Conservation (phyloP, 2,113 vertebrate genomes). For the Promerops cafer region DNA sequence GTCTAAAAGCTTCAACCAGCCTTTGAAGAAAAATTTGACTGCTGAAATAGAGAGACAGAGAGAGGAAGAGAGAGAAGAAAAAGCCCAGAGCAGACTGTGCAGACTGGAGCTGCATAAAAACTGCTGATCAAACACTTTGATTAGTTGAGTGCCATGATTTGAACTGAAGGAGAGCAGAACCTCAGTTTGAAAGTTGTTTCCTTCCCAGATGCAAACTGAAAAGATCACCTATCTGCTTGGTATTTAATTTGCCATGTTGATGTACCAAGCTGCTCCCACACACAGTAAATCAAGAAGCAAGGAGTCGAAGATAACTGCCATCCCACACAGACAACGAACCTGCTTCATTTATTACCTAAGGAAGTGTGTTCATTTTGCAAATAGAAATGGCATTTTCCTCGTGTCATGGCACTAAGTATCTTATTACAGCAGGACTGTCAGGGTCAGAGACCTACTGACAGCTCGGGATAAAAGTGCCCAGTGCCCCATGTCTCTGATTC, state of each 20-base stretch:
- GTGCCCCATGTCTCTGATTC: neutral
- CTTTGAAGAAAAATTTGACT: neutral
- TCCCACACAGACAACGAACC: neutral
- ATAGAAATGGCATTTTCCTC: neutral
- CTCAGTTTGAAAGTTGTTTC: neutral
- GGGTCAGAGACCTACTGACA: neutral
- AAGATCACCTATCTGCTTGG: neutral
- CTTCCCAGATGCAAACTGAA: neutral
- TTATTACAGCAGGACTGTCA: neutral
- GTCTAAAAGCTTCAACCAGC: neutral
- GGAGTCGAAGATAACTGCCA: neutral
- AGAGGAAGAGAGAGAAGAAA: neutral
- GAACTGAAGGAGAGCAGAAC: neutral
- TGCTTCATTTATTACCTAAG: neutral
- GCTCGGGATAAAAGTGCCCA: neutral
- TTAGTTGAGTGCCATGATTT: neutral
- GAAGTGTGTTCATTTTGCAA: neutral
- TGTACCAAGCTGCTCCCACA: neutral
- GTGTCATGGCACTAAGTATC: neutral
- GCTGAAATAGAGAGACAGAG: neutral
- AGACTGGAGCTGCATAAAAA: neutral
- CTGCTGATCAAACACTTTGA: neutral
- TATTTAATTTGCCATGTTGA: neutral
- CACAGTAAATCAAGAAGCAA: conserved; percentile 11
- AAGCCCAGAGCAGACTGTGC: neutral